Evolutionary conservation across 2,797 vertebrate genomes (phyloP), one percentile per base, ranked within the genome.

Genomic region (Champsocephalus esox): DNA sequence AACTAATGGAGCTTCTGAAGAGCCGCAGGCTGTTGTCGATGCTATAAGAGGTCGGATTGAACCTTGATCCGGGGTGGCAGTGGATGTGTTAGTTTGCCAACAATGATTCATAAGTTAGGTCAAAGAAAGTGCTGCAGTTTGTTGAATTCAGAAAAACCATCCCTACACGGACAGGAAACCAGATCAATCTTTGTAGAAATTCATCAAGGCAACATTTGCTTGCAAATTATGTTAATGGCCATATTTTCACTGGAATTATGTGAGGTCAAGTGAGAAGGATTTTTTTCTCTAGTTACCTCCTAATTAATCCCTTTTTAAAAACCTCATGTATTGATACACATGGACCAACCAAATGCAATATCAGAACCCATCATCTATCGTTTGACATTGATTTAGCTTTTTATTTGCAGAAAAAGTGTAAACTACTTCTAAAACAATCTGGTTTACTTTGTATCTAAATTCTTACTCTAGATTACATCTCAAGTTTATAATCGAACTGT

Each of bases 91-190:
- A 58, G 58, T 43, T 77, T 77, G 83, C 52, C 89, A 85, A 92
- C 89, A 88, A 75, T 87, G 84, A 91, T 88, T 88, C 57, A 88
- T 86, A 79, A 83, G 80, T 87, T 62, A 46, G 77, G 80, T 75
- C 49, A 60, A 56, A 75, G 77, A 69, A 86, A 80, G 86, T 75
- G 79, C 75, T 75, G 75, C 51, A n/a, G 68, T 79, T 81, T 82
- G 55, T 71, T 73, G 17, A 71, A 48, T 12, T 70, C 34, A 80
- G 52, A 71, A 77, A 75, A 77, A 75, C 13, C 10, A 75, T 43
- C 19, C 16, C 21, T 44, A 59, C 49, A 60, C 38, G 5, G 72
- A 63, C 21, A 61, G 38, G 9, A 63, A 69, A 45, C 19, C 9
- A 61, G 64, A 79, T 12, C 66, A 16, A 55, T 59, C 17, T 80